Percentiles rank a stretch among this genome's conserved stretches.
Evolutionary conservation across 23 tunicate species (phyloP).

Genomic region (Clavelina lepadiformis): DNA sequence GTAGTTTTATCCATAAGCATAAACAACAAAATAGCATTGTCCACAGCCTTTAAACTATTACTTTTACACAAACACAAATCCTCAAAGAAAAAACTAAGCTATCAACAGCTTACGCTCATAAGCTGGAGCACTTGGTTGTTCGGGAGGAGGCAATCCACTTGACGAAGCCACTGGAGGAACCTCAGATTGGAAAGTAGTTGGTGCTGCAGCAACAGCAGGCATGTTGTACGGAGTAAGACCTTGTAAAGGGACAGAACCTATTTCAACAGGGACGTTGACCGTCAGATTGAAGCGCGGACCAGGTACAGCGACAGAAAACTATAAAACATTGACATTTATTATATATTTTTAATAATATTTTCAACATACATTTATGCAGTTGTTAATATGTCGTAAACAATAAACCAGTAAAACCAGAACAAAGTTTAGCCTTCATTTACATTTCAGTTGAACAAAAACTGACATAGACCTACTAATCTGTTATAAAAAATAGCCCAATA

Average conservation of each 20-base stretch:
- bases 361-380: neutral
- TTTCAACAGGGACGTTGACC: constrained; percentile 14
- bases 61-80: no score
- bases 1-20: no score
- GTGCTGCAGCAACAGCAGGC: constrained; percentile 1
- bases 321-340: neutral
- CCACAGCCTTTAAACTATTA: no score
- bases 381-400: neutral
- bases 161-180: no score
- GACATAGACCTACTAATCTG: no score
- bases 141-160: no score
- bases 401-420: neutral
- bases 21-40: no score
- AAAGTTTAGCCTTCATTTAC: neutral
- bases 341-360: neutral
- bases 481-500: no score
- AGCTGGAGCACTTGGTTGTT: constrained; percentile 20
- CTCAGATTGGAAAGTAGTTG: no score
- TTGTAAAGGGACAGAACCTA: constrained; percentile 54
- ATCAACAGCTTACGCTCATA: no score
- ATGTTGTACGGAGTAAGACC: constrained; percentile 20
- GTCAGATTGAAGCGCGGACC: constrained; percentile 33
- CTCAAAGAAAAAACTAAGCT: no score
- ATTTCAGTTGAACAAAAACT: no score
- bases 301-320: constrained; percentile 34